Conservation (phyloP, 1,140 invertebrate species). For the Pristionchus pacificus region DNA sequence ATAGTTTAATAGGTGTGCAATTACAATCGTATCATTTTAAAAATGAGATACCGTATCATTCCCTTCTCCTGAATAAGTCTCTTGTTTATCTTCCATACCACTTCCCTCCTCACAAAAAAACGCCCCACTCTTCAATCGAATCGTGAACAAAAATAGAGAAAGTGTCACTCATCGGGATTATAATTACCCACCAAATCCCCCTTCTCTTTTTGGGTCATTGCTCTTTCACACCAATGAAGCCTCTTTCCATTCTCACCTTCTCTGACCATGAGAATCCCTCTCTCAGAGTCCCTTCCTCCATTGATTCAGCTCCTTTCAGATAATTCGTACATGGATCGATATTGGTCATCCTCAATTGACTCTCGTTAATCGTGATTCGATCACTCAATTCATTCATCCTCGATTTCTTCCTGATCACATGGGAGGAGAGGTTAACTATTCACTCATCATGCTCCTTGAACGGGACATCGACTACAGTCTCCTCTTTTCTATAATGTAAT, state of each 20-base stretch:
- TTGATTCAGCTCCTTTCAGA: not conserved
- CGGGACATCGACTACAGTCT: too few species aligned
- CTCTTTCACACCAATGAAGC: too few species aligned
- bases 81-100: slow-evolving; percentile 1
- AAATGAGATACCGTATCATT: too few species aligned
- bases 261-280: not conserved
- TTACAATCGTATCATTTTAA: too few species aligned
- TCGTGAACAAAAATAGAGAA: slow-evolving; percentile 6
- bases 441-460: too few species aligned
- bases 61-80: not conserved
- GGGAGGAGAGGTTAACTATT: not conserved
- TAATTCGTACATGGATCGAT: slow-evolving; percentile 20
- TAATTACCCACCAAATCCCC: slow-evolving; percentile 3
- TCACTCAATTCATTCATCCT: not conserved
- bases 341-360: slow-evolving; percentile 3
- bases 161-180: not conserved
- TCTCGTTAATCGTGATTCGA: not conserved
- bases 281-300: not conserved
- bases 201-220: not conserved
- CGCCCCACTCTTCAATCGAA: slow-evolving; percentile 3
- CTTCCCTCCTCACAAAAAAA: slow-evolving; percentile 8
- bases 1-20: too few species aligned
- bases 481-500: too few species aligned
- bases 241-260: slow-evolving; percentile 11
- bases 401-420: not conserved